Evolutionary conservation across 2,888 invertebrate genomes (phyloP).

Genomic region (Marronus borbonicus): DNA sequence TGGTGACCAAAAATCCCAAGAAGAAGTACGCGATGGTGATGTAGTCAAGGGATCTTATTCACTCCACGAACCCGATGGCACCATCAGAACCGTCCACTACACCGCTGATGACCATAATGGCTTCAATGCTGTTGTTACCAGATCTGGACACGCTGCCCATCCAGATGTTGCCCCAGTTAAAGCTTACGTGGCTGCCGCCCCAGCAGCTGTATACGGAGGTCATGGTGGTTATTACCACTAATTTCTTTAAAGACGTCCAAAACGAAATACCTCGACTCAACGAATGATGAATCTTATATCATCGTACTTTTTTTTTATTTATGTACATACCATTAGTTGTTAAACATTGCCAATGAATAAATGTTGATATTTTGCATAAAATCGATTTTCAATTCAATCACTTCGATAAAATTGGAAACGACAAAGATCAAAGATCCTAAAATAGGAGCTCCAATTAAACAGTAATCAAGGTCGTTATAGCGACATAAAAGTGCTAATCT

Average conservation of each 20-base stretch:
- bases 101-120: conserved; percentile 81
- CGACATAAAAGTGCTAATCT: not conserved
- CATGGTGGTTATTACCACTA: conserved; percentile 49
- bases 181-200: conserved; percentile 66
- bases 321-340: conserved; percentile 43
- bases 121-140: conserved; percentile 81
- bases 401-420: no score
- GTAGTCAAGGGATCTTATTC: conserved; percentile 76
- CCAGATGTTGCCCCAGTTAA: conserved; percentile 69
- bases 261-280: conserved; percentile 13
- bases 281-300: not conserved
- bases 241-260: not conserved
- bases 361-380: conserved; percentile 43
- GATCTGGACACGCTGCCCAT: conserved; percentile 75
- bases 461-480: not conserved
- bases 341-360: conserved; percentile 28
- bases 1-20: conserved; percentile 72
- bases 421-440: no score
- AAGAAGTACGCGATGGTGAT: conserved; percentile 74
- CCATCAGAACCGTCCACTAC: conserved; percentile 74
- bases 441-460: not conserved
- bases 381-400: not conserved
- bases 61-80: conserved; percentile 70
- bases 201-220: conserved; percentile 60
- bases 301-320: conserved; percentile 34